phyloP scores from a whole-genome alignment of 2,797 vertebrate genomes.

The Scolopax rusticola region DNA sequence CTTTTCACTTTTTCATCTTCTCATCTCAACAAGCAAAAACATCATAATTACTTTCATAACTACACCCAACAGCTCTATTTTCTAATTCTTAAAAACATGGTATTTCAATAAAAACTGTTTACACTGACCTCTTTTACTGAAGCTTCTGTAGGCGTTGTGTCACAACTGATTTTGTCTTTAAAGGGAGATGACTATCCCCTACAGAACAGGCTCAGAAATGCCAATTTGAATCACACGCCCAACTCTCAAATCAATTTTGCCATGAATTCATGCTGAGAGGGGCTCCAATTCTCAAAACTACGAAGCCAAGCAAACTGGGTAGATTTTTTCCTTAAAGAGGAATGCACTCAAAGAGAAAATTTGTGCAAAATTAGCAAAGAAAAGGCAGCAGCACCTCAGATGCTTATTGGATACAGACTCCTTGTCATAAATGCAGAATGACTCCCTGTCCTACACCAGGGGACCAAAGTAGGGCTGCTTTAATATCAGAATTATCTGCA shows the following conservation, averaged over 20 bases:
- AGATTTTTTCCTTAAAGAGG: background rate
- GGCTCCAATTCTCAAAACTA: background rate
- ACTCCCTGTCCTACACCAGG: background rate
- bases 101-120: background rate
- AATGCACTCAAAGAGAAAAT: background rate
- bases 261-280: background rate
- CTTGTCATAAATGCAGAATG: background rate
- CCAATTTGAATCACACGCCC: background rate
- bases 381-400: background rate
- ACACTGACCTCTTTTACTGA: background rate
- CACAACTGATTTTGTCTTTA: background rate
- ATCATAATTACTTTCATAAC: background rate
- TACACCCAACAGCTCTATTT: background rate
- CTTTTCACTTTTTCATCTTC: background rate
- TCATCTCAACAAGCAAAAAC: background rate
- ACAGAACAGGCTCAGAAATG: background rate
- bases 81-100: background rate
- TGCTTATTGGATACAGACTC: background rate
- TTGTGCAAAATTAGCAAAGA: background rate
- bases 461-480: background rate
- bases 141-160: background rate
- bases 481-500: background rate
- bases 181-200: background rate
- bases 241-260: background rate
- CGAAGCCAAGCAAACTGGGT: background rate